phyloP scores from a whole-genome alignment of 1,140 invertebrate species.

The Uloborus diversus region DNA sequence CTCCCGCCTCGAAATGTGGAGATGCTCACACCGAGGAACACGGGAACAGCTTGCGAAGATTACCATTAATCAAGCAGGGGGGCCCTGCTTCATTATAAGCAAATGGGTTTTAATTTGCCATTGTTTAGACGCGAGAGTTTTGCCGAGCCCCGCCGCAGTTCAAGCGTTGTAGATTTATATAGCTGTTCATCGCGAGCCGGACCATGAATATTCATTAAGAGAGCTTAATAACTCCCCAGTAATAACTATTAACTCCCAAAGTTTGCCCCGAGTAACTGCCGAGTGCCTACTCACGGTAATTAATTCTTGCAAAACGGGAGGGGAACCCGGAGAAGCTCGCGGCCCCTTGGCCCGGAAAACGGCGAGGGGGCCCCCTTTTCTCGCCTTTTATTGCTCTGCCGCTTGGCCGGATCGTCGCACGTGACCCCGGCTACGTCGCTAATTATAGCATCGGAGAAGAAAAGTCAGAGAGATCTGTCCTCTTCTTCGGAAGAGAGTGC shows the following conservation, averaged over 20 bases:
- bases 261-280: conserved; percentile 37
- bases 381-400: conserved; percentile 50
- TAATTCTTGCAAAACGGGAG: conserved; percentile 45
- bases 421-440: conserved; percentile 39
- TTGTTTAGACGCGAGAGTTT: conserved; percentile 55
- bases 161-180: conserved; percentile 57
- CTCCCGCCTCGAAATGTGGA: neutral
- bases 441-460: conserved; percentile 33
- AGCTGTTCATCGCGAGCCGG: conserved; percentile 46
- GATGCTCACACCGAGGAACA: conserved; percentile 41
- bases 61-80: conserved; percentile 55
- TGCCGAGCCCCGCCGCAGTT: conserved; percentile 41
- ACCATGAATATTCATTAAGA: conserved; percentile 58
- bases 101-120: conserved; percentile 58
- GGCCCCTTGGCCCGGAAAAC: conserved; percentile 35
- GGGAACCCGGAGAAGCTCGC: neutral
- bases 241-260: conserved; percentile 58
- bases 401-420: conserved; percentile 40
- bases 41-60: conserved; percentile 52
- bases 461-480: conserved; percentile 11
- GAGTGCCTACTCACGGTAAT: conserved; percentile 47
- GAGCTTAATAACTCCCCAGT: conserved; percentile 57
- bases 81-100: conserved; percentile 56
- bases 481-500: conserved; percentile 19
- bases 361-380: conserved; percentile 29